Percentiles rank a stretch among this genome's conserved stretches.
Conservation (phyloP, 2,113 vertebrate genomes). For the Mastomys natalensis region DNA sequence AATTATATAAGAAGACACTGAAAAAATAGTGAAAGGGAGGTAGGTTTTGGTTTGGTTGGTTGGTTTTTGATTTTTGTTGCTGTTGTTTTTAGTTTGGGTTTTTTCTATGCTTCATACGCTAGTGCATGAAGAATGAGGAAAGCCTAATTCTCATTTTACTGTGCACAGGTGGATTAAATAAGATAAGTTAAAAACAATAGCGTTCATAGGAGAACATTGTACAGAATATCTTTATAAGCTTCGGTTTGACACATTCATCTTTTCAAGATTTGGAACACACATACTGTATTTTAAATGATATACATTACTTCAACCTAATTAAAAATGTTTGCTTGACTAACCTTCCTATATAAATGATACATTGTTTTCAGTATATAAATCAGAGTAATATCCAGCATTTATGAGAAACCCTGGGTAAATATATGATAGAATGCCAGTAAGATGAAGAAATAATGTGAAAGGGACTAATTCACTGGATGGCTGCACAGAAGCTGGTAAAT, state of each 20-base stretch:
- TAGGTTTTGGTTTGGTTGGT: neutral
- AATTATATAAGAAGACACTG: neutral
- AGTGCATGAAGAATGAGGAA: neutral
- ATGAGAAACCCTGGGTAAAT: neutral
- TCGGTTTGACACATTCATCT: neutral
- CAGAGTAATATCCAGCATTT: neutral
- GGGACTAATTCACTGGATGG: neutral
- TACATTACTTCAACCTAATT: neutral
- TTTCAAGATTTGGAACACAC: neutral
- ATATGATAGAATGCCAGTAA: neutral
- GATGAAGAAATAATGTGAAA: neutral
- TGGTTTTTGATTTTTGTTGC: too few relatives aligned
- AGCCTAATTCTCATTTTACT: neutral
- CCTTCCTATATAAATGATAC: neutral
- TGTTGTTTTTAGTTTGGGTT: too few relatives aligned
- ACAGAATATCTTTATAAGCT: neutral
- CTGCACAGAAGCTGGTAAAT: neutral
- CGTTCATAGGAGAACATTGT: neutral
- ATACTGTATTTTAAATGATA: neutral
- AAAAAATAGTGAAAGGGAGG: neutral
- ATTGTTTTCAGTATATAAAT: neutral
- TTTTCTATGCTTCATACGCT: neutral
- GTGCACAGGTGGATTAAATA: neutral
- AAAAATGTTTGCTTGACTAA: slow-evolving; percentile 22
- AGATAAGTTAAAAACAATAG: neutral